A percentile compares a stretch with the other conserved stretches of the same genome.
These are phyloP conservation scores for Urophycis tenuis DNA, from an alignment of 2,797 vertebrate genomes.

Conservation along the genomic window DNA sequence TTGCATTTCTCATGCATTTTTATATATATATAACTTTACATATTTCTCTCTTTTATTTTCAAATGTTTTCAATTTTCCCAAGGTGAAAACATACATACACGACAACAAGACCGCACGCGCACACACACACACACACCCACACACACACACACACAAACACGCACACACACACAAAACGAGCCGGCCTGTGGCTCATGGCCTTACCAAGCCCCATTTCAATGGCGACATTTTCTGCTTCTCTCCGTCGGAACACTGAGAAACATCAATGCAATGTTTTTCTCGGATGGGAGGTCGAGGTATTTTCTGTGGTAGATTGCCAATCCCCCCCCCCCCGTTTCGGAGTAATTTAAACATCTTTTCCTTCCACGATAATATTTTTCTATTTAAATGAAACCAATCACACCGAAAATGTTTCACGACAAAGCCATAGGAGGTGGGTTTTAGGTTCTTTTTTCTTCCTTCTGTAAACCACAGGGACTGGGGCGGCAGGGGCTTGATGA, in stretches of 20 bases:
- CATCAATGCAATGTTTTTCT: no score
- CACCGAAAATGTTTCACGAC: not conserved
- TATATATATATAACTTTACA: not conserved
- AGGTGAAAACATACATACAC: not conserved
- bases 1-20: constrained; percentile 4
- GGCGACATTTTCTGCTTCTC: not conserved
- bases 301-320: not conserved
- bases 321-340: not conserved
- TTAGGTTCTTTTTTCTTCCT: not conserved
- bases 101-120: not conserved
- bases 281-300: not conserved
- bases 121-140: no score
- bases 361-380: not conserved
- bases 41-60: not conserved
- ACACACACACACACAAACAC: not conserved
- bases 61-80: not conserved
- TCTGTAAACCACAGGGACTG: not conserved
- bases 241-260: not conserved
- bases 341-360: not conserved
- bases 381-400: not conserved
- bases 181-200: not conserved
- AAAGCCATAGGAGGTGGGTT: not conserved
- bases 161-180: not conserved
- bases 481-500: not conserved
- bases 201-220: not conserved